Percentiles rank a stretch among this genome's conserved stretches.
Conservation (phyloP, 2,888 invertebrate genomes). For the Tethea ocularis region DNA sequence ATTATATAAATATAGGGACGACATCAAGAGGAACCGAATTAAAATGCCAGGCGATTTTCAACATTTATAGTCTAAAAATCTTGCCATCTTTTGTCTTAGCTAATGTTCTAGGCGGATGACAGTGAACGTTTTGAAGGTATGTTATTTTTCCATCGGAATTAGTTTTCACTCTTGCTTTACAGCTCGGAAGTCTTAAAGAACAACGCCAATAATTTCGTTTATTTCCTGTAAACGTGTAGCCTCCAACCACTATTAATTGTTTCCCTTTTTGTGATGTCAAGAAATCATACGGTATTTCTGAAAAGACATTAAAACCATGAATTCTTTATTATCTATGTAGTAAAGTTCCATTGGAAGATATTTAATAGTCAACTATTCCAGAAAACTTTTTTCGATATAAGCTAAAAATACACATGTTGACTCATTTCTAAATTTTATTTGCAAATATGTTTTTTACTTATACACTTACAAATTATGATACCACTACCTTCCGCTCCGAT, state of each 20-base stretch:
- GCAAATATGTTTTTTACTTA: too few species aligned
- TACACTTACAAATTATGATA: too few species aligned
- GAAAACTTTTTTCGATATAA: too few species aligned
- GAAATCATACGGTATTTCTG: slow-evolving; percentile 11
- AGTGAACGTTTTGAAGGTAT: slow-evolving; percentile 29
- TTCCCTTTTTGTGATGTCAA: slow-evolving; percentile 17
- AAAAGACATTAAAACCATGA: not conserved
- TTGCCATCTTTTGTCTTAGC: not conserved
- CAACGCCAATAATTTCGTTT: not conserved
- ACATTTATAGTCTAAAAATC: slow-evolving; percentile 14
- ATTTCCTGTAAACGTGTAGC: slow-evolving; percentile 13
- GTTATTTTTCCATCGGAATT: slow-evolving; percentile 23
- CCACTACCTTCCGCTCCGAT: too few species aligned
- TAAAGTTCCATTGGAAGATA: not conserved
- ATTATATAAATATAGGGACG: too few species aligned
- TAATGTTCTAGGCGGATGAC: slow-evolving; percentile 26
- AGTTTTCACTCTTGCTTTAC: slow-evolving; percentile 40
- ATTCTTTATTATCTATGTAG: not conserved
- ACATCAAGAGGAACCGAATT: too few species aligned
- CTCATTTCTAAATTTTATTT: too few species aligned
- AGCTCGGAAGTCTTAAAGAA: slow-evolving; percentile 14
- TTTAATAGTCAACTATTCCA: too few species aligned
- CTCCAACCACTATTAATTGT: slow-evolving; percentile 11
- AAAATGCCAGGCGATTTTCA: too few species aligned
- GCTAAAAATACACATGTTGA: too few species aligned